phyloP scores from a whole-genome alignment of 2,888 invertebrate genomes.

The Drosophila picticornis region DNA sequence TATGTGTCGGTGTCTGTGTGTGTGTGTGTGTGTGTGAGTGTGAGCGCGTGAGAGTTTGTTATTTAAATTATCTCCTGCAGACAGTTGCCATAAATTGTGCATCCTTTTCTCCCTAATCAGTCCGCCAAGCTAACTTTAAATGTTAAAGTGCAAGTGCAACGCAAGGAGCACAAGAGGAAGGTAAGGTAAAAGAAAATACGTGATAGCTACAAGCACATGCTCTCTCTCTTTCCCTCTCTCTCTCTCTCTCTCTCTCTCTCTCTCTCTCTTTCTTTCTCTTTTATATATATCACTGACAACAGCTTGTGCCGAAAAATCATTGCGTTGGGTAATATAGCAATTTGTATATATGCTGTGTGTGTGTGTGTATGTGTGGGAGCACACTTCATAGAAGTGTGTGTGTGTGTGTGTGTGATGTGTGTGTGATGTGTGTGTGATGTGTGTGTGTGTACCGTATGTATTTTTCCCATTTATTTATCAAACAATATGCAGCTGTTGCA shows the following conservation, averaged over 20 bases:
- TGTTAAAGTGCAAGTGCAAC: conserved; percentile 40
- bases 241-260: background rate
- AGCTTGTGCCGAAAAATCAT: conserved; percentile 66
- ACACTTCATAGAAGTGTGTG: background rate
- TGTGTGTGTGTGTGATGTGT: background rate
- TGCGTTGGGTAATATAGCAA: conserved; percentile 50
- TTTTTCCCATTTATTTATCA: conserved; percentile 70
- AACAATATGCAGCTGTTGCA: conserved; percentile 74
- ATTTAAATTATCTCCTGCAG: conserved; percentile 57
- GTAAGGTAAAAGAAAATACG: conserved; percentile 14
- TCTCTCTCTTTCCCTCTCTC: background rate
- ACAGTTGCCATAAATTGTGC: conserved; percentile 48
- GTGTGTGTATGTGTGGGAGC: conserved; percentile 1
- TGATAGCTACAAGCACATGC: conserved; percentile 10
- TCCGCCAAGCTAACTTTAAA: conserved; percentile 39
- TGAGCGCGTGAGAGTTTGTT: conserved; percentile 48
- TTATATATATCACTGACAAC: conserved; percentile 58
- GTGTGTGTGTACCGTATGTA: conserved; percentile 13
- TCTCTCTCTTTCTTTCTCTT: conserved; percentile 1
- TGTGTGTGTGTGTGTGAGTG: conserved; percentile 13
- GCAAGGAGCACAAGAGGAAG: background rate
- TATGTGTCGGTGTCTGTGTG: conserved; percentile 8
- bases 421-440: background rate
- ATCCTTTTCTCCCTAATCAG: conserved; percentile 51
- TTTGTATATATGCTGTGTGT: conserved; percentile 11